Evolutionary conservation across 2,888 invertebrate species (phyloP).

Genomic region (Halocaridina rubra): DNA sequence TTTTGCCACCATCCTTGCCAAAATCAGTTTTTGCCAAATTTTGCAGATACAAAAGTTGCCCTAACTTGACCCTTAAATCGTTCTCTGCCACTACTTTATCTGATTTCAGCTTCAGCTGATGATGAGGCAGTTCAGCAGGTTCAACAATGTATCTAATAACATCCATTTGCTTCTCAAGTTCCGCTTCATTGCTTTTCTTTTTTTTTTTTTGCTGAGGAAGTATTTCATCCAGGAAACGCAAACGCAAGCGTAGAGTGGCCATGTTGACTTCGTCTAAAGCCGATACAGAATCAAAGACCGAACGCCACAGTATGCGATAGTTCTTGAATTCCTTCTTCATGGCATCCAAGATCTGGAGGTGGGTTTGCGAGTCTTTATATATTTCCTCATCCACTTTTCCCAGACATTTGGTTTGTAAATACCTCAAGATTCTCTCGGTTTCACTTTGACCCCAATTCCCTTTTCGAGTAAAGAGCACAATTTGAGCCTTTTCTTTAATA

Average conservation of each 20-base stretch:
- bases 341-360: slow-evolving; percentile 73
- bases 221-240: slow-evolving; percentile 70
- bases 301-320: slow-evolving; percentile 68
- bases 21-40: slow-evolving; percentile 73
- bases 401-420: slow-evolving; percentile 69
- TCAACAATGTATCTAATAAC: slow-evolving; percentile 67
- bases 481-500: slow-evolving; percentile 66
- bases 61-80: slow-evolving; percentile 72
- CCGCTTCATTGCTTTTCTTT: slow-evolving; percentile 67
- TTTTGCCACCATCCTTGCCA: slow-evolving; percentile 69
- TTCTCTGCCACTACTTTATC: slow-evolving; percentile 67
- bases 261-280: slow-evolving; percentile 80
- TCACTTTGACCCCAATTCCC: slow-evolving; percentile 77
- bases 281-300: slow-evolving; percentile 71
- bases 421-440: slow-evolving; percentile 74
- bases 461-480: slow-evolving; percentile 69
- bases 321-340: slow-evolving; percentile 77
- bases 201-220: slow-evolving; percentile 66
- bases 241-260: slow-evolving; percentile 75
- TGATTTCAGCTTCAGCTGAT: slow-evolving; percentile 66
- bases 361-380: slow-evolving; percentile 68
- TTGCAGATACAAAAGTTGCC: slow-evolving; percentile 77
- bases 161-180: slow-evolving; percentile 65
- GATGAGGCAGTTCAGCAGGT: slow-evolving; percentile 67
- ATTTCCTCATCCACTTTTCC: slow-evolving; percentile 61